Evolutionary conservation across 2,888 invertebrate genomes (phyloP).

Genomic region (Eristalis arbustorum): DNA sequence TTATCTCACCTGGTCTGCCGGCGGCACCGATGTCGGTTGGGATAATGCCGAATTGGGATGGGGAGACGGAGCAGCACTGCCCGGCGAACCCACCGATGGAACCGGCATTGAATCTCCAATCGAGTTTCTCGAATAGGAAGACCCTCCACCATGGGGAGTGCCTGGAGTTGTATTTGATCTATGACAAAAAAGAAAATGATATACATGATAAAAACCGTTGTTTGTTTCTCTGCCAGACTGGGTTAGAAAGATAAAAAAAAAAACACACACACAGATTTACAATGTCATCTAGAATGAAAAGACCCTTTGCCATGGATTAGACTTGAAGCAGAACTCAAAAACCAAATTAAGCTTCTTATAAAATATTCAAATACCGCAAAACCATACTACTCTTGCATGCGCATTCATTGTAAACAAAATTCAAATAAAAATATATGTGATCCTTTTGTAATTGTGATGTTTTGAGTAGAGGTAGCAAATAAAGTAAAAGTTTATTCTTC

Average conservation of each 20-base stretch:
- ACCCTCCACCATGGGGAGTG: constrained; percentile 85
- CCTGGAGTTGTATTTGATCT: constrained; percentile 75
- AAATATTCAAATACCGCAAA: constrained; percentile 16
- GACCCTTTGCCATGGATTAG: constrained; percentile 59
- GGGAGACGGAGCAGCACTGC: constrained; percentile 86
- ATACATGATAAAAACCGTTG: background rate
- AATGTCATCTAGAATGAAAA: constrained; percentile 35
- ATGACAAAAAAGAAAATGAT: constrained; percentile 59
- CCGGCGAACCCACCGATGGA: constrained; percentile 84
- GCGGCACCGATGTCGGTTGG: constrained; percentile 86
- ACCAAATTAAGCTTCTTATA: constrained; percentile 27
- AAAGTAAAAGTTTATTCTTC: too few relatives aligned
- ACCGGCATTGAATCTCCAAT: constrained; percentile 79
- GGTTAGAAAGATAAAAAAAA: background rate
- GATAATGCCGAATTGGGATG: constrained; percentile 83
- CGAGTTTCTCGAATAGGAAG: constrained; percentile 84
- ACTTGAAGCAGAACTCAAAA: constrained; percentile 51
- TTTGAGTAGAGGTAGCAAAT: background rate
- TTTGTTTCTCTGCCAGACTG: background rate
- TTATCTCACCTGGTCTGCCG: constrained; percentile 80
- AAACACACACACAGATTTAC: constrained; percentile 32
- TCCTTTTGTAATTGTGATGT: background rate
- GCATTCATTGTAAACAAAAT: constrained; percentile 1
- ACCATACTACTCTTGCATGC: constrained; percentile 52
- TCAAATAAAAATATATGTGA: background rate